Conservation (phyloP, 2,888 invertebrate species). For the Athalia cordata region DNA sequence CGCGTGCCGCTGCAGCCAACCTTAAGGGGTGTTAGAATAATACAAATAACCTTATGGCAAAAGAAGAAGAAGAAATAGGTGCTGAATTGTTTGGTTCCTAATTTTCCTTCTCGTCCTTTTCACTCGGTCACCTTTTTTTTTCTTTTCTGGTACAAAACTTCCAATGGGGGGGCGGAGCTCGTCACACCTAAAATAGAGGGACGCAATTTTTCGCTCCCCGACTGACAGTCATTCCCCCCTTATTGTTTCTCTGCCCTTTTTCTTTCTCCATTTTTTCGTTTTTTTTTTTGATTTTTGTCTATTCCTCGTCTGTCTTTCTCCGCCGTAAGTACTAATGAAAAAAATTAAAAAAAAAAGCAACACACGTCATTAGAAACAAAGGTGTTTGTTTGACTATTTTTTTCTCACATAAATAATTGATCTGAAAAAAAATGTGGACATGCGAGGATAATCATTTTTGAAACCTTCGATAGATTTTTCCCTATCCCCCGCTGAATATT, state of each 20-base stretch:
- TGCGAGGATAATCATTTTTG: no score
- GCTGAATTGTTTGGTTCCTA: conserved; percentile 60
- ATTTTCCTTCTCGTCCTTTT: conserved; percentile 60
- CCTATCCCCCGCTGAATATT: no score
- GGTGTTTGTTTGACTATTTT: no score
- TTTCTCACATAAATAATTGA: no score
- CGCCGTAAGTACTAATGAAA: not conserved
- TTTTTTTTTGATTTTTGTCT: not conserved
- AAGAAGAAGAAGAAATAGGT: conserved; percentile 49
- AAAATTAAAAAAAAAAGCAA: conserved; percentile 51
- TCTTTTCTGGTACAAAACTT: conserved; percentile 32
- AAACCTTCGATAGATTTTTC: no score
- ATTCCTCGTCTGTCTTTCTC: conserved; percentile 40
- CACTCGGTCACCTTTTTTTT: not conserved
- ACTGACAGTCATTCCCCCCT: conserved; percentile 62
- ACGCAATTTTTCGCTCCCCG: conserved; percentile 61
- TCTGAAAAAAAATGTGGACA: no score
- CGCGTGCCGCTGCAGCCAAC: conserved; percentile 32
- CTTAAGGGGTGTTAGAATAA: conserved; percentile 62
- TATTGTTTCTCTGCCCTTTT: conserved; percentile 60
- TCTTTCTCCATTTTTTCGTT: conserved; percentile 41
- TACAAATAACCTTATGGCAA: conserved; percentile 61
- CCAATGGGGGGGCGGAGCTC: conserved; percentile 9
- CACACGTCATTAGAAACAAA: conserved; percentile 57
- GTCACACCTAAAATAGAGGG: conserved; percentile 48